phyloP scores from a whole-genome alignment of 1,140 invertebrate genomes.

The Branchinecta lynchi region DNA sequence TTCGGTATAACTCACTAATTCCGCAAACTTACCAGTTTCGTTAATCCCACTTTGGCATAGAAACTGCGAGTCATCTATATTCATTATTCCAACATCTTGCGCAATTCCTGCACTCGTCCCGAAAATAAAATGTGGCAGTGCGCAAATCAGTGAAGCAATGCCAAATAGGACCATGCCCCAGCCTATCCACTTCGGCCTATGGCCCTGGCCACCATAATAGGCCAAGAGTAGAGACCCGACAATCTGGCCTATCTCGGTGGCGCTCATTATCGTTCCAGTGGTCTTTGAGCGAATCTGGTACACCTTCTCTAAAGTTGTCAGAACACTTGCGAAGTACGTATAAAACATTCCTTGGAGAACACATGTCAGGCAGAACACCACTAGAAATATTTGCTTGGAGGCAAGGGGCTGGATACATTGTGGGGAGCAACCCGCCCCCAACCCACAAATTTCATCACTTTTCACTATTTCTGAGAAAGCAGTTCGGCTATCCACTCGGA shows the following conservation, averaged over 20 bases:
- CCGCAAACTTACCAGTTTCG: too few relatives aligned
- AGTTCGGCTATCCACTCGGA: not conserved
- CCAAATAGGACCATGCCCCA: constrained; percentile 82
- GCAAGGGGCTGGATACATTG: constrained; percentile 57
- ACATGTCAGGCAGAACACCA: constrained; percentile 51
- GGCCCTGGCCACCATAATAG: constrained; percentile 81
- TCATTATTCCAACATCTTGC: not conserved
- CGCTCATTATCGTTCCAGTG: constrained; percentile 79
- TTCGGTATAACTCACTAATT: too few relatives aligned
- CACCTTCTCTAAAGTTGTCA: constrained; percentile 91
- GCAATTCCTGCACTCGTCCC: constrained; percentile 31
- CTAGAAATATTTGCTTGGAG: constrained; percentile 73
- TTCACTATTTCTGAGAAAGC: not conserved
- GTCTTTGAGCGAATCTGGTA: constrained; percentile 90
- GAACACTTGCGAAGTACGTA: constrained; percentile 89
- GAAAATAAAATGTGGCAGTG: constrained; percentile 63
- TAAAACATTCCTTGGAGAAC: constrained; percentile 61
- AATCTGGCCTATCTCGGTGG: constrained; percentile 88
- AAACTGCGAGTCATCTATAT: too few relatives aligned
- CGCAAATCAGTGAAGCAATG: constrained; percentile 67
- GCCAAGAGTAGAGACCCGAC: constrained; percentile 61
- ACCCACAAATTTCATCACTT: constrained; percentile 42
- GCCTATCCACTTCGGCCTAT: constrained; percentile 90
- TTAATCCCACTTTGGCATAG: too few relatives aligned
- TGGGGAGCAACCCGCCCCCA: constrained; percentile 46